A percentile compares a stretch with the other conserved stretches of the same genome.
Evolutionary conservation across 2,888 invertebrate genomes (phyloP).

Genomic region (Cephus sareptanus): DNA sequence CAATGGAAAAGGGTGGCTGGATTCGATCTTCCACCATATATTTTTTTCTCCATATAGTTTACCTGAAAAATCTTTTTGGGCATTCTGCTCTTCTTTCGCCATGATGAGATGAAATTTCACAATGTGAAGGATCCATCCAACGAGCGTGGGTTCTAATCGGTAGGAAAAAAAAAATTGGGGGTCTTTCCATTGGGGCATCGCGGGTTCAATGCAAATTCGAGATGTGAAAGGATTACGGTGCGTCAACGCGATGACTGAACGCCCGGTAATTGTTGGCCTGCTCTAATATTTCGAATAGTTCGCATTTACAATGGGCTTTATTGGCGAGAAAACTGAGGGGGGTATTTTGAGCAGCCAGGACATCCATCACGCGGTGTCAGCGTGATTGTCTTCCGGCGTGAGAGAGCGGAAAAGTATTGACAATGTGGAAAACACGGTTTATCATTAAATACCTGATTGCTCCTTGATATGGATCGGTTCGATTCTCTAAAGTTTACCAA

Average conservation of each 20-base stretch:
- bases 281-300: constrained; percentile 66
- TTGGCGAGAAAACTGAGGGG: constrained; percentile 59
- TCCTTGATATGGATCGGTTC: not conserved
- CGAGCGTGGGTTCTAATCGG: not conserved
- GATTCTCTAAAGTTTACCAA: not conserved
- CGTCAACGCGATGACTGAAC: constrained; percentile 65
- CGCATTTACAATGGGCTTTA: constrained; percentile 65
- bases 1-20: not conserved
- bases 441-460: not conserved
- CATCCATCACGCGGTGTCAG: constrained; percentile 66
- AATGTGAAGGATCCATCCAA: not conserved
- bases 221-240: constrained; percentile 60
- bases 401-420: constrained; percentile 54
- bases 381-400: constrained; percentile 64
- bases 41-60: not conserved
- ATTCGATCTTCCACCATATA: not conserved
- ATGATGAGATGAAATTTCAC: not conserved
- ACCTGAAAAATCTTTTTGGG: not conserved
- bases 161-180: not conserved
- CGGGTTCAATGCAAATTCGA: constrained; percentile 34
- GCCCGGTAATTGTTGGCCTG: constrained; percentile 59
- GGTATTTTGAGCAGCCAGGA: constrained; percentile 55
- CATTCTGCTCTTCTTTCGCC: not conserved
- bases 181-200: constrained; percentile 15
- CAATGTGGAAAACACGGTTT: constrained; percentile 25